A percentile compares a stretch with the other conserved stretches of the same genome.
Evolutionary conservation across 2,797 vertebrate species (phyloP).

Genomic region (Acestrorhynchus altus): DNA sequence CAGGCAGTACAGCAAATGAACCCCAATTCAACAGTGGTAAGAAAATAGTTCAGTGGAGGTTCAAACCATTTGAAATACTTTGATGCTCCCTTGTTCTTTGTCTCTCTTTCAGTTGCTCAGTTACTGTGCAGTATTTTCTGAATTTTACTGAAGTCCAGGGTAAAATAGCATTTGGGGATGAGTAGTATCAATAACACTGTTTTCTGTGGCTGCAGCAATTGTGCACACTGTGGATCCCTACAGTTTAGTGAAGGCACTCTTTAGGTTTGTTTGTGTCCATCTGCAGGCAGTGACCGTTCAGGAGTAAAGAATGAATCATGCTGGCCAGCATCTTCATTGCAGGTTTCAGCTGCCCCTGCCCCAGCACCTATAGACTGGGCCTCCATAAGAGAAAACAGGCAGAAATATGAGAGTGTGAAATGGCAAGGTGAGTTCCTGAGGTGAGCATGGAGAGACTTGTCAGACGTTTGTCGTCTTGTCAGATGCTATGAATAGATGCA

Average conservation of each 20-base stretch:
- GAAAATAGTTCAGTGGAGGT: constrained; percentile 60
- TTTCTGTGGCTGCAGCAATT: neutral
- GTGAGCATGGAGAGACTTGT: too few relatives aligned
- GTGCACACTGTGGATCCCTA: neutral
- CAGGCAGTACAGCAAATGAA: constrained; percentile 59
- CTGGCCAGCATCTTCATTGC: constrained; percentile 61
- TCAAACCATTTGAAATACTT: neutral
- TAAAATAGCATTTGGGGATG: neutral
- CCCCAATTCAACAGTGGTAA: constrained; percentile 58
- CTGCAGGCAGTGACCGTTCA: constrained; percentile 35
- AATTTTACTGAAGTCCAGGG: too few relatives aligned
- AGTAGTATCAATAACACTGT: neutral
- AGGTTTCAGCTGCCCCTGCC: constrained; percentile 47
- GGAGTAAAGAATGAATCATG: constrained; percentile 53
- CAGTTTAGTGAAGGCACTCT: neutral
- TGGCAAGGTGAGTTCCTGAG: constrained; percentile 88
- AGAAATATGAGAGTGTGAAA: constrained; percentile 87
- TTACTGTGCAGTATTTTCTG: neutral
- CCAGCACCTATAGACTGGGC: constrained; percentile 84
- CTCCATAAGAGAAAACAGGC: constrained; percentile 82
- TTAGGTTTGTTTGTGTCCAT: neutral
- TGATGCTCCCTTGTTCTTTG: neutral
- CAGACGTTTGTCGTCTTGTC: too few relatives aligned
- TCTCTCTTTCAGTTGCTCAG: neutral
- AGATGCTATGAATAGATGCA: too few relatives aligned